Base-by-base conservation (phyloP, 2,888 invertebrate species). In the Auanema freiburgensis region DNA sequence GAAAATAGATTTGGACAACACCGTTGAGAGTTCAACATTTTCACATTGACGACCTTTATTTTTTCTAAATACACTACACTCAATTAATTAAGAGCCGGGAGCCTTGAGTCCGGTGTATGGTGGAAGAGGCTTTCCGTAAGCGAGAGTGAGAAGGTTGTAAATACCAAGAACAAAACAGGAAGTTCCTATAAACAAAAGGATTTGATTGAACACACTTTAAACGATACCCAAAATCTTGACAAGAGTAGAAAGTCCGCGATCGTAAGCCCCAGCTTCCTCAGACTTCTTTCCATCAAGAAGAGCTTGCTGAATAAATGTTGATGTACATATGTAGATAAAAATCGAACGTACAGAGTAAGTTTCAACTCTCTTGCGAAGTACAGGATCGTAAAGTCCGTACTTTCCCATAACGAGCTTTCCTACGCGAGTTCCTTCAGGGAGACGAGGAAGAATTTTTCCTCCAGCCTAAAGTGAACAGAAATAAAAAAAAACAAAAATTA, bases 321-420 rank as follows among this genome's bases (percentile, higher is more conserved):
- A 52, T 21, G 43, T 43, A 12, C 14, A 43, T 43, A 14, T 43
- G 43, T 43, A 43, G 14, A 5, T 14, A 23, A 14, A 65, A 33
- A 60, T 44, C 5, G 21, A 57, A 65, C 74, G 43, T 23, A 78
- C 77, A 25, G 76, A 69, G 63, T 75, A 78, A 25, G 74, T 72
- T 57, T 77, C 71, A 51, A 79, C 78, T 57, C 76, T 67, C 69
- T 79, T 78, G 59, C 67, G 67, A 62, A 79, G 76, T 18, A 75
- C 69, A 60, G 81, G 81, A 51, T 78, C 76, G 62, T 81, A 81
- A 44, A 81, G 77, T 16, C 81, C 81, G 64, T 81, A 81, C 71
- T 81, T 81, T 57, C 81, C 81, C 81, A 81, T 81, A 12, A 81
- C 79, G 56, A 81, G 74, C 51, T 79, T 77, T 55, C 81, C 81